Evolutionary conservation across 2,113 vertebrate genomes (phyloP), one percentile per base, ranked within the genome.

Genomic region (Glaucidium brasilianum): DNA sequence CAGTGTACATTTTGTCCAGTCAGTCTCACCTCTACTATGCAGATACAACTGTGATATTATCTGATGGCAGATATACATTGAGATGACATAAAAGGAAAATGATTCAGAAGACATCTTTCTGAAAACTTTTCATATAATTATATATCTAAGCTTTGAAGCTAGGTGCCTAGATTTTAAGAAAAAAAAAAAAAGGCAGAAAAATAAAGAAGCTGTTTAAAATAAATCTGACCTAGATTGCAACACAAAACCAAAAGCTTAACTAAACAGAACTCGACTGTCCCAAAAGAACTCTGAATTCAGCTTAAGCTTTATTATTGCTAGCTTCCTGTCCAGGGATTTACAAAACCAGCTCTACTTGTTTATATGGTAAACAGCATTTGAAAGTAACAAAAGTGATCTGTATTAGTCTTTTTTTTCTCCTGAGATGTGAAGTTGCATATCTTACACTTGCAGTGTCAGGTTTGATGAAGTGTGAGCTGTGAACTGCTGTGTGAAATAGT

Each of bases 401-500:
- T 53, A 59, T 94, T 79, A 85, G 72, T 16, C 5, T 79, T 78
- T 35, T 43, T 2, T 1, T 43, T 45, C 41, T 25, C 41, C n/a
- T 94, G 84, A 85, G 55, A 86, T 91, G 78, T 92, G 91, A 96
- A 97, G 85, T 76, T 87, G 66, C 27, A 17, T 87, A 49, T 92
- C 73, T 94, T 88, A 78, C 50, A 78, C 79, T 96, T 96, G 81
- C 39, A 45, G 45, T 26, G 53, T 35, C 7, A 43, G 84, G 50
- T 81, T 75, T 91, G 91, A 94, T 83, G 94, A 97, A 96, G 92
- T 43, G 22, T 27, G 71, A 97, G 86, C 72, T 92, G 92, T 10
- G 26, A 96, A 95, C 62, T 59, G 59, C 52, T n/a, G 62, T 74
- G 90, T 96, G 90, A 97, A 97, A 96, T 85, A 83, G 96, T 86